Evolutionary conservation across 2,113 vertebrate species (phyloP).

Genomic region (Ivindomyrus marchei): DNA sequence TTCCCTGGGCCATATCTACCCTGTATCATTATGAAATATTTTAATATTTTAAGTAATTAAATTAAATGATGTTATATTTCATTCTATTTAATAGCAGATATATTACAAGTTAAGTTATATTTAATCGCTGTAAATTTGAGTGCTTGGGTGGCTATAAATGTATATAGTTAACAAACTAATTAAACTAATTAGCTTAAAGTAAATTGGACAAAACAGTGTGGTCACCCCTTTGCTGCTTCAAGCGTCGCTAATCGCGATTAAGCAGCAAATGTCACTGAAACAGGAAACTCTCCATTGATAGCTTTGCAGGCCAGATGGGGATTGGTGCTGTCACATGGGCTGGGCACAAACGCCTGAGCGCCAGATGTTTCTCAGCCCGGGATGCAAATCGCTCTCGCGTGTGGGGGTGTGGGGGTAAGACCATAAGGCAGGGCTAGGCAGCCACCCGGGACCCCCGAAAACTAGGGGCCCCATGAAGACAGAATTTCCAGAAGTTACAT

Average conservation of each 20-base stretch:
- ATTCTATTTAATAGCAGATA: background rate
- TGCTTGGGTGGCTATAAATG: background rate
- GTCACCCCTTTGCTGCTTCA: constrained; percentile 24
- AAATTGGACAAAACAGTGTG: background rate
- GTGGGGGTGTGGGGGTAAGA: background rate
- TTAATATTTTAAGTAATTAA: background rate
- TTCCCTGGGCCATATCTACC: background rate
- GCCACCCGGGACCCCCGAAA: background rate
- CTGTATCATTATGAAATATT: background rate
- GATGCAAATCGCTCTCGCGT: background rate
- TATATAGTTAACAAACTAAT: background rate
- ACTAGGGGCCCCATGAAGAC: background rate
- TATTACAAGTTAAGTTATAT: background rate
- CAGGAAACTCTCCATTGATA: background rate
- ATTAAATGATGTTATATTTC: background rate
- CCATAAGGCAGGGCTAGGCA: background rate
- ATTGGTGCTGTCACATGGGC: background rate
- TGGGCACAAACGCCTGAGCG: background rate
- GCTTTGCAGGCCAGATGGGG: background rate
- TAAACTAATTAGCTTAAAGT: background rate
- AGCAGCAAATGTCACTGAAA: constrained; percentile 32
- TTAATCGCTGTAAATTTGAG: background rate
- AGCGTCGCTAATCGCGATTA: constrained; percentile 45
- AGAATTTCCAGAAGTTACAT: background rate
- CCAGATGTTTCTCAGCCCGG: background rate